Percentiles rank a stretch among this genome's conserved stretches.
Evolutionary conservation across 2,888 invertebrate genomes (phyloP).

Genomic region (Lumbricus terrestris): DNA sequence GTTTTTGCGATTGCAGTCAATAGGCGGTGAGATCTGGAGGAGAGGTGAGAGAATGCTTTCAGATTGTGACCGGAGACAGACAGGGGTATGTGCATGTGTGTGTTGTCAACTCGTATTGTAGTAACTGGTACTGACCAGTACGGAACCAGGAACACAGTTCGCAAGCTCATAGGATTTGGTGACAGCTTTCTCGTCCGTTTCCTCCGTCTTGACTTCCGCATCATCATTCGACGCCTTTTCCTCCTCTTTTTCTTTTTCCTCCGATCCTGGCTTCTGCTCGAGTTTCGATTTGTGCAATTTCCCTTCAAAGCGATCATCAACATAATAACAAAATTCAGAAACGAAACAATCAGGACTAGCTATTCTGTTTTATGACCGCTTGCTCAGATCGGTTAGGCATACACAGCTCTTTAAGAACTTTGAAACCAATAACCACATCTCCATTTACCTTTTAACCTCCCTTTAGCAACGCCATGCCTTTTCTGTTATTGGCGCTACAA

Average conservation of each 20-base stretch:
- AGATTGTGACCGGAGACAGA: too few relatives aligned
- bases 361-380: not conserved
- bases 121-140: not conserved
- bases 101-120: too few relatives aligned
- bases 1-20: too few relatives aligned
- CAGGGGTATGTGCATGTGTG: too few relatives aligned
- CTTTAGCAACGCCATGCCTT: too few relatives aligned
- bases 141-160: conserved; percentile 7
- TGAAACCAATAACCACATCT: not conserved
- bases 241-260: not conserved
- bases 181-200: not conserved
- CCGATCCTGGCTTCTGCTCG: not conserved
- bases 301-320: not conserved
- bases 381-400: not conserved
- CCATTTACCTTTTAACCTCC: too few relatives aligned
- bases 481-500: too few relatives aligned
- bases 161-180: not conserved
- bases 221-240: not conserved
- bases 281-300: conserved; percentile 16
- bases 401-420: not conserved
- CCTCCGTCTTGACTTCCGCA: not conserved
- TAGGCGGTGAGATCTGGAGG: too few relatives aligned
- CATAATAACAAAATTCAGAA: not conserved
- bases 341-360: not conserved
- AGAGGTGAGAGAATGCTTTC: too few relatives aligned